These are phyloP conservation scores for Orchestia grillus DNA, from an alignment of 1,140 invertebrate species.

Conservation along the genomic window DNA sequence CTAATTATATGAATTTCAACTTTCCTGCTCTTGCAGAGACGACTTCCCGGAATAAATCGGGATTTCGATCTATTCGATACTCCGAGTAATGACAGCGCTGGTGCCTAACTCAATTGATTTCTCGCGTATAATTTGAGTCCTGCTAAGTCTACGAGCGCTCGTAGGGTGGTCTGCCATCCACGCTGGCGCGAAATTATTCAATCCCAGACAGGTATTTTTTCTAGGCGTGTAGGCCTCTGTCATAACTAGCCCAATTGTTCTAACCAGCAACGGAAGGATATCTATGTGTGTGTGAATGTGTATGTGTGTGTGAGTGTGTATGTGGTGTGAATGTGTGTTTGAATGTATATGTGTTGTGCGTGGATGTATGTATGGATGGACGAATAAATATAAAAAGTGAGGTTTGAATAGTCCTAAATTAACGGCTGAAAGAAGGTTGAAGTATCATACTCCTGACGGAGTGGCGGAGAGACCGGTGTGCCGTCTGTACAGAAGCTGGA, in stretches of 20 bases:
- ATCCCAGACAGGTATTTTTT: background rate
- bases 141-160: background rate
- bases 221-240: background rate
- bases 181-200: background rate
- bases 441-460: background rate
- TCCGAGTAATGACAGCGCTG: background rate
- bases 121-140: background rate
- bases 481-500: background rate
- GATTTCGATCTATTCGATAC: background rate
- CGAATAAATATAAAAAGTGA: background rate
- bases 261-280: background rate
- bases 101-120: constrained; percentile 4
- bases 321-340: too few relatives aligned
- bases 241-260: background rate
- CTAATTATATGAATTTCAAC: background rate
- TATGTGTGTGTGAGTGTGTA: background rate
- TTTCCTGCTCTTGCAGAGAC: background rate
- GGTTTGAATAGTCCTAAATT: background rate
- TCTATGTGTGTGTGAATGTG: background rate
- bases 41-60: background rate
- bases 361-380: background rate
- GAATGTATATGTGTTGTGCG: too few relatives aligned
- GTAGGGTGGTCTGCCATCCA: background rate
- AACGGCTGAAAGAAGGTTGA: background rate
- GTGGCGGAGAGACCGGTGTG: background rate